phyloP scores from a whole-genome alignment of 2,888 invertebrate species.

The Nomada fucata region DNA sequence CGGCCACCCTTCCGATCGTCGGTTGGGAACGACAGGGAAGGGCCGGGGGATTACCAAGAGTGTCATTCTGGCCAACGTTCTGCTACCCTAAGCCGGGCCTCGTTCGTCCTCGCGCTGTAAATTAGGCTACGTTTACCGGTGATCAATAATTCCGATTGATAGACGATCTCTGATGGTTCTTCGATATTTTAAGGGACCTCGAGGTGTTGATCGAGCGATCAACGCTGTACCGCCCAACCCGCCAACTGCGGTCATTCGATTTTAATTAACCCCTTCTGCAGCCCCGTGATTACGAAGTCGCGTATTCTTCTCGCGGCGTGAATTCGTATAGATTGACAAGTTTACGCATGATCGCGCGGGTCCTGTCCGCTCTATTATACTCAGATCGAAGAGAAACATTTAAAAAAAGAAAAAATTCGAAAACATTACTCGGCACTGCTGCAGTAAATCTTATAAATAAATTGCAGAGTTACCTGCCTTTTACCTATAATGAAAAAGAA shows the following conservation, averaged over 20 bases:
- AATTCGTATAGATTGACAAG: too few species aligned
- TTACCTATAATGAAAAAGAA: too few species aligned
- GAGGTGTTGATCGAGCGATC: background rate
- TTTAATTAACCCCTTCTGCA: background rate
- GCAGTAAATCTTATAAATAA: too few species aligned
- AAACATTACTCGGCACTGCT: too few species aligned
- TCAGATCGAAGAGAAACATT: too few species aligned
- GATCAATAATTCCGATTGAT: conserved; percentile 79
- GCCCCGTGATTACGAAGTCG: too few species aligned
- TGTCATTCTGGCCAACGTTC: conserved; percentile 77
- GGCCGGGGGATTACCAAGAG: conserved; percentile 77
- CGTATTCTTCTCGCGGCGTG: too few species aligned
- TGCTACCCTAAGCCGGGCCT: conserved; percentile 54
- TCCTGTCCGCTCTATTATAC: too few species aligned
- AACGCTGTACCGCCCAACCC: too few species aligned
- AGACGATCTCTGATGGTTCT: conserved; percentile 60
- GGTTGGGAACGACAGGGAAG: conserved; percentile 67
- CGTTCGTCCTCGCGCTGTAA: conserved; percentile 55
- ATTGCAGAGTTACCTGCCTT: too few species aligned
- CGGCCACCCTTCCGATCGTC: conserved; percentile 67
- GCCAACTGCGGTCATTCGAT: background rate
- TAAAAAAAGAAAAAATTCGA: too few species aligned
- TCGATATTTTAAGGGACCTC: conserved; percentile 11
- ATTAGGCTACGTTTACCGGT: conserved; percentile 76
- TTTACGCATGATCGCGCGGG: too few species aligned